Evolutionary conservation across 2,113 vertebrate species (phyloP).

Genomic region (Shinisaurus crocodilurus): DNA sequence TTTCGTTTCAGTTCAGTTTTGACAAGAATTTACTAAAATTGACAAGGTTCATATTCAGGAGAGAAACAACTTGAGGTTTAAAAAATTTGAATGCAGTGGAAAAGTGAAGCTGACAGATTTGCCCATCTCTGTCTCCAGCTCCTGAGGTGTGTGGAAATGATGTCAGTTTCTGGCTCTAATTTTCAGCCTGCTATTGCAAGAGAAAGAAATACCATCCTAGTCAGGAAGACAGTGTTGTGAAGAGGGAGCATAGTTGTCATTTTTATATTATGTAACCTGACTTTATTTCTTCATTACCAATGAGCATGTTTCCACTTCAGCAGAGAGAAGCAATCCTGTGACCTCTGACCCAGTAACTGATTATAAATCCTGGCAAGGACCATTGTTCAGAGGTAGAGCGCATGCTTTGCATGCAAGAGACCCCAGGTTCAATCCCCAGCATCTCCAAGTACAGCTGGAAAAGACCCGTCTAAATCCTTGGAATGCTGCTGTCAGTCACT

Average conservation of each 20-base stretch:
- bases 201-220: background rate
- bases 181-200: background rate
- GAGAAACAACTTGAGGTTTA: too few relatives aligned
- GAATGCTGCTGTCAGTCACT: too few relatives aligned
- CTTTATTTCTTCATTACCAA: conserved; percentile 18
- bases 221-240: background rate
- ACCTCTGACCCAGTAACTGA: background rate
- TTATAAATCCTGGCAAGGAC: background rate
- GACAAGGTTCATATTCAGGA: too few relatives aligned
- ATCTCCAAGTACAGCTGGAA: too few relatives aligned
- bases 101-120: too few relatives aligned
- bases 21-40: too few relatives aligned
- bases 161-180: background rate
- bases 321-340: background rate
- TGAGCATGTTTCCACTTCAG: background rate
- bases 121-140: conserved; percentile 31
- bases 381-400: background rate
- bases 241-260: background rate
- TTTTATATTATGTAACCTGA: background rate
- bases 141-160: conserved; percentile 41
- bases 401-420: background rate
- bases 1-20: too few relatives aligned
- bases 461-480: too few relatives aligned
- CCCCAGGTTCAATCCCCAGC: background rate
- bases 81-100: too few relatives aligned